Evolutionary conservation across 2,797 vertebrate genomes (phyloP).

Genomic region (Pelobates cultripes): DNA sequence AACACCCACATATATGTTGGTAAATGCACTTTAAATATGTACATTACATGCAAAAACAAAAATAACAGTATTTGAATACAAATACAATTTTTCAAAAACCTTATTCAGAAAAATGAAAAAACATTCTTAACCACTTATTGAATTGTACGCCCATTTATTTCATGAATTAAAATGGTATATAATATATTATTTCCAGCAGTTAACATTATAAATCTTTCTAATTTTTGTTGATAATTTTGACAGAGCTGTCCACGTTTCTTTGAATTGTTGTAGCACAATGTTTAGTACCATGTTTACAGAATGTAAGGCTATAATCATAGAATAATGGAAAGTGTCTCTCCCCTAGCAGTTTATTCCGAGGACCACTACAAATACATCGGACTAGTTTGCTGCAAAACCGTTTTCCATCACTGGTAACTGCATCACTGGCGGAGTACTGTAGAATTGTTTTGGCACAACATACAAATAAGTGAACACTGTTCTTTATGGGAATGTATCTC

Average conservation of each 20-base stretch:
- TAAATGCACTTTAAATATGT: conserved; percentile 20
- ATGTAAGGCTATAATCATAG: neutral
- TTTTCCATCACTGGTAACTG: neutral
- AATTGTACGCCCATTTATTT: neutral
- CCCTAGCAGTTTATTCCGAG: neutral
- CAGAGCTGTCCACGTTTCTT: neutral
- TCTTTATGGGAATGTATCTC: neutral
- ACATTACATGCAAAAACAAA: neutral
- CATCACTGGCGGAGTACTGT: neutral
- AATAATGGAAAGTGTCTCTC: neutral
- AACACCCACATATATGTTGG: neutral
- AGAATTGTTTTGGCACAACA: neutral
- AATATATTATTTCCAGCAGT: neutral
- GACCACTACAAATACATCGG: neutral
- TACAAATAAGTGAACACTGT: neutral
- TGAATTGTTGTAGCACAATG: neutral
- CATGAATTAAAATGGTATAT: neutral
- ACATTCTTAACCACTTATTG: neutral
- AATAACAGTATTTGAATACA: neutral
- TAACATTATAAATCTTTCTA: neutral
- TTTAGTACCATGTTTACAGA: neutral
- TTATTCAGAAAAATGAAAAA: neutral
- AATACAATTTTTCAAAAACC: neutral
- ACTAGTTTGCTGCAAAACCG: neutral
- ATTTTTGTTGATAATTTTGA: neutral